Evolutionary conservation across 2,888 invertebrate species (phyloP), one percentile per base, ranked within the genome.

Genomic region (Saturnia japonica): DNA sequence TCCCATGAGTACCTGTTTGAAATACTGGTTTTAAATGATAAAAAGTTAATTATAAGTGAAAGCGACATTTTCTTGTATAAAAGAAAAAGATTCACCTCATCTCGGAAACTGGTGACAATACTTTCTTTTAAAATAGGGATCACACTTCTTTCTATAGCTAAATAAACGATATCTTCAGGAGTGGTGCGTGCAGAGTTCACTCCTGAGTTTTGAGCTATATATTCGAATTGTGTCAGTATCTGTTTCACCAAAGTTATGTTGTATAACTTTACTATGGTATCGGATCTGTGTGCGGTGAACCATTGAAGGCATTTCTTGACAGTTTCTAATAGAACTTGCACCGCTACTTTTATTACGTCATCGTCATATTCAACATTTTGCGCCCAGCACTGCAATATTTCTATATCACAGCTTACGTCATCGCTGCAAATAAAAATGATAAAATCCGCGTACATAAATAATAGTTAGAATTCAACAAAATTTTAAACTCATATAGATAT

Each of bases 211-310:
- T 86, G 88, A 3, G 76, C 75, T 70, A 88, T 76, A 72, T 89
- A 90, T 73, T 91, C 90, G 68, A 93, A 91, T 71, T 93, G 93
- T 11, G 85, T 86, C 62, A 93, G 60, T 71, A 93, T 89, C 83
- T 91, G 91, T 76, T 87, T 80, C 72, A 92, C 93, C 82, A 91
- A 72, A 68, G 90, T 84, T 34, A 89, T 80, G 68, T 82, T 84
- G 70, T 85, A 82, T 7, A 87, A 72, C 77, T 89, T 91, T 22
- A 89, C 28, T 2, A 85, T 67, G 11, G 90, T 76, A 72, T 91
- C 89, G 3, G 88, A 82, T 72, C 82, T 85, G 75, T 93, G 91
- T 19, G 76, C 75, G 40, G 75, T 73, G 45, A 90, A 78, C 94
- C 94, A 94, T 12, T 85, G 78, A 34, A 91, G 66, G 72, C 87